These are phyloP conservation scores for Orthonychiurus folsomi DNA, from an alignment of 2,888 invertebrate species.

Conservation along the genomic window DNA sequence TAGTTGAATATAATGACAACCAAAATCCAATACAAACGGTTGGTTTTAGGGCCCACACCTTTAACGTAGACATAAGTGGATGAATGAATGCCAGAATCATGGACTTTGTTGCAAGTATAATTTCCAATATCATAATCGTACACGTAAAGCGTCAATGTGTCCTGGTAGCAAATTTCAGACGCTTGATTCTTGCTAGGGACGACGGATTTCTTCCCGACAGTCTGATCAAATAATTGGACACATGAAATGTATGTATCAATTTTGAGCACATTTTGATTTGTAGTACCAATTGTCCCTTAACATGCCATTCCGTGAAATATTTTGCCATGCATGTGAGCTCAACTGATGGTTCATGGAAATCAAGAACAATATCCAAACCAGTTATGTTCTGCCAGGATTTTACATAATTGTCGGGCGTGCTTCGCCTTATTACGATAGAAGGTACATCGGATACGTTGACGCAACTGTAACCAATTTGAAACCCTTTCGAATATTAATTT, in stretches of 20 bases:
- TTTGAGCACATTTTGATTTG: no score
- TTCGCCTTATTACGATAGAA: not conserved
- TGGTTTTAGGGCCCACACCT: not conserved
- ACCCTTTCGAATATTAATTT: no score
- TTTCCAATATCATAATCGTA: not conserved
- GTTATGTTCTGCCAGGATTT: not conserved
- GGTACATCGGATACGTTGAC: not conserved
- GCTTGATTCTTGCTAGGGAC: no score
- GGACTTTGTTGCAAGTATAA: not conserved
- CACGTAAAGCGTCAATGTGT: not conserved
- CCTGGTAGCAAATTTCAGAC: not conserved
- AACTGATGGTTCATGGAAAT: not conserved
- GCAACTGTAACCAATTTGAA: no score
- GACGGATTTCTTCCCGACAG: no score
- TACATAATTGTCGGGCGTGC: not conserved
- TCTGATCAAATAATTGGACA: no score
- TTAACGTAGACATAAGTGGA: not conserved
- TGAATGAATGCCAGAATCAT: not conserved
- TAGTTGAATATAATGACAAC: not conserved
- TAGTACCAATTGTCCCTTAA: no score
- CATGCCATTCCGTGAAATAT: not conserved
- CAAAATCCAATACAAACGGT: not conserved
- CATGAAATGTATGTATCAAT: no score
- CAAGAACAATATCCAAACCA: not conserved
- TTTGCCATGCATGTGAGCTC: not conserved